phyloP scores from a whole-genome alignment of 2,888 invertebrate species.

The Tetragnatha montana region DNA sequence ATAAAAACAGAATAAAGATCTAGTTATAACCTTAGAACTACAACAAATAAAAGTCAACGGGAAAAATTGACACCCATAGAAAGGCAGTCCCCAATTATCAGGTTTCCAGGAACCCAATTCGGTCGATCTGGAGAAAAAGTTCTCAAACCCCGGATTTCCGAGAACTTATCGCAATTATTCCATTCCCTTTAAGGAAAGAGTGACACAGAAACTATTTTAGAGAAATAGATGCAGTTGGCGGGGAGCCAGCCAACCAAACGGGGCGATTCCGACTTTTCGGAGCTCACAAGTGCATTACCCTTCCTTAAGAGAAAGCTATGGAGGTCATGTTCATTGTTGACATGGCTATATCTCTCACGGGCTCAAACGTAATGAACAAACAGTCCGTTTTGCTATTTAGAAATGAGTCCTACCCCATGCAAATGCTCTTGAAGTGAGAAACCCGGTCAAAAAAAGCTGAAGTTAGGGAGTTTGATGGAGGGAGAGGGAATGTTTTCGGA shows the following conservation, averaged over 20 bases:
- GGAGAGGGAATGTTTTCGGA: too few relatives aligned
- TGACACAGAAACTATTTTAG: slow-evolving; percentile 32
- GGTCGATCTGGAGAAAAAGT: too few relatives aligned
- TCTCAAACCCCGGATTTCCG: not conserved
- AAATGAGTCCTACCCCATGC: too few relatives aligned
- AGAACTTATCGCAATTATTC: slow-evolving; percentile 44
- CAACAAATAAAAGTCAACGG: too few relatives aligned
- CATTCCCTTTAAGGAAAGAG: slow-evolving; percentile 26
- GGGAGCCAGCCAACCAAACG: slow-evolving; percentile 29
- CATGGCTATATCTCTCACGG: slow-evolving; percentile 27
- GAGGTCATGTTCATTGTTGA: slow-evolving; percentile 43
- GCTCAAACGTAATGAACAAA: slow-evolving; percentile 36
- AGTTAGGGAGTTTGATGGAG: too few relatives aligned
- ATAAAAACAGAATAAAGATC: too few relatives aligned
- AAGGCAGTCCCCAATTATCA: too few relatives aligned
- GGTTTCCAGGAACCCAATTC: too few relatives aligned
- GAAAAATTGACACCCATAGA: too few relatives aligned
- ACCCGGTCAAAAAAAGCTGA: too few relatives aligned
- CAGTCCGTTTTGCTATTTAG: not conserved
- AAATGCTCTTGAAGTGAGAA: too few relatives aligned
- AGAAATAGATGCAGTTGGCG: slow-evolving; percentile 54
- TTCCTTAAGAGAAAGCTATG: slow-evolving; percentile 18
- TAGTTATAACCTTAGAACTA: too few relatives aligned
- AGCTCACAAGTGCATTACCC: slow-evolving; percentile 21
- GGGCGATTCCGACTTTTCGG: slow-evolving; percentile 12